Conservation (phyloP, 1,140 invertebrate genomes). For the Adelges cooleyi region DNA sequence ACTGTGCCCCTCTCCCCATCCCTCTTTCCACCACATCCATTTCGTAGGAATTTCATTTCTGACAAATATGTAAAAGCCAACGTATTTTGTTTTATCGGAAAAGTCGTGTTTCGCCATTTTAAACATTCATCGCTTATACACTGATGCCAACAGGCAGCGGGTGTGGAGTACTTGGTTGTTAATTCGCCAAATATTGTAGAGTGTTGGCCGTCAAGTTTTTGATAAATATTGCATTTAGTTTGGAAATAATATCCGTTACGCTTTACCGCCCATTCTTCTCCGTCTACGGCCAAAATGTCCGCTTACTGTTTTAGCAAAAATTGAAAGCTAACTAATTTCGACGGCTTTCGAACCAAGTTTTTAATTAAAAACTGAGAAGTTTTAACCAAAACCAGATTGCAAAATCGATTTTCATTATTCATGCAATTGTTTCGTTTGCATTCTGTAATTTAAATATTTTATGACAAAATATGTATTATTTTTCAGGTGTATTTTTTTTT, state of each 20-base stretch:
- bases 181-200: conserved; percentile 12
- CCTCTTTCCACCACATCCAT: too few relatives aligned
- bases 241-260: conserved; percentile 12
- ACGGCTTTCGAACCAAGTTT: conserved; percentile 17
- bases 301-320: neutral
- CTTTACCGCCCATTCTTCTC: neutral
- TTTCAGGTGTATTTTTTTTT: conserved; percentile 22
- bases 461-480: too few relatives aligned
- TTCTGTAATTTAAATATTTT: conserved; percentile 25
- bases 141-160: too few relatives aligned
- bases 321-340: conserved; percentile 22
- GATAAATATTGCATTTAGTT: conserved; percentile 26
- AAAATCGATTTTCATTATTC: conserved; percentile 26
- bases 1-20: too few relatives aligned
- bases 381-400: conserved; percentile 20
- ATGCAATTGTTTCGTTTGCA: conserved; percentile 20
- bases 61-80: conserved; percentile 11
- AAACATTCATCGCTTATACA: neutral
- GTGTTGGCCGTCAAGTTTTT: neutral
- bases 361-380: conserved; percentile 29
- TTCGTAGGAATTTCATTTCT: conserved; percentile 15
- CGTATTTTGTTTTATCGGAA: conserved; percentile 14
- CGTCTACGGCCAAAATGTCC: too few relatives aligned
- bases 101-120: neutral
- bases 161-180: neutral